Base-by-base conservation (phyloP, 1,140 invertebrate species). In the Tyrophagus putrescentiae region DNA sequence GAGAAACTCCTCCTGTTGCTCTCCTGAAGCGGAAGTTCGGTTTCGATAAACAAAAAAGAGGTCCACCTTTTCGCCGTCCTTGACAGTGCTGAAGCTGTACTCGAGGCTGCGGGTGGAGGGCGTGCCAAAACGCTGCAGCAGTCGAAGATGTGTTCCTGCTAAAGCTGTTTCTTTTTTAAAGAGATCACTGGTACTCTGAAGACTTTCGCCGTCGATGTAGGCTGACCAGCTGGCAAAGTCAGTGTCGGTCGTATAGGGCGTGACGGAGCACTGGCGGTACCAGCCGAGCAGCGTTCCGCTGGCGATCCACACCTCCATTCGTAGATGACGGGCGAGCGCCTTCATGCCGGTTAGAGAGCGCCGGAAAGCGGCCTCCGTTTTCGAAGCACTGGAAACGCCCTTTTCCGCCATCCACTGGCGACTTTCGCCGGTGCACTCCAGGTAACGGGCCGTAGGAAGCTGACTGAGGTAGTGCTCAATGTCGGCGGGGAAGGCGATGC, bases 181-280 rank as follows among this genome's bases (percentile, higher is more conserved):
- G n/a, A n/a, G n/a, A 36, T 48, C 42, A 59, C 16, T 23, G 32
- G 18, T 2, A n/a, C 28, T n/a, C 27, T 18, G 25, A 2, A 34
- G 56, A n/a, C 63, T 36, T 45, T 57, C 33, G 25, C 50, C 25
- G 44, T 64, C 33, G 52, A 45, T 33, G 54, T 68, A 66, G 39
- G 13, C 41, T 16, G 54, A 53, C 58, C 59, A 76, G 21, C 78
- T 71, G 7, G 76, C 77, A 60, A 79, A 71, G 66, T 79, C 78
- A 7, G 78, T 75, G 71, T 79, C 78, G 64, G 71, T 70, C 29
- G 73, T 74, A 65, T 79, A 73, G 3, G 76, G 68, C 29, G 79
- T 79, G 13, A 79, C 71, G 64, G 73, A 75, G 71, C 78, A 79
- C 65, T 79, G 76, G 28, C 78, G 66, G 64, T 70, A 78, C 73